phyloP scores from a whole-genome alignment of 2,797 vertebrate genomes.

The Loriculus beryllinus region DNA sequence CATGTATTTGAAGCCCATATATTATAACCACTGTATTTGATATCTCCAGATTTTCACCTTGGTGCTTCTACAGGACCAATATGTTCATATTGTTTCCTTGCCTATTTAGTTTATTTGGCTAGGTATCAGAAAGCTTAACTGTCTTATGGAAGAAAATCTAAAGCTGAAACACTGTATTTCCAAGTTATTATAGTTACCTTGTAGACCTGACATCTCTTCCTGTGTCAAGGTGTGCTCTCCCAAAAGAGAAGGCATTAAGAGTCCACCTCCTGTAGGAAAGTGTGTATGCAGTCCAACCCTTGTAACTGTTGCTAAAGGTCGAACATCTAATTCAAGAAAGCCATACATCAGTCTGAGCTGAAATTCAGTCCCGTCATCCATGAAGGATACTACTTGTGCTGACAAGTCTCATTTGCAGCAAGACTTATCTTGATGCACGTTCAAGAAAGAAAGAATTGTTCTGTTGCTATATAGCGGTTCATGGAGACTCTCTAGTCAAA shows the following conservation, averaged over 20 bases:
- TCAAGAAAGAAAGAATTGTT: not conserved
- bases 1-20: not conserved
- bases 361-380: not conserved
- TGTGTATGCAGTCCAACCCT: not conserved
- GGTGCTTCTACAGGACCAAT: not conserved
- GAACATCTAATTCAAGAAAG: not conserved
- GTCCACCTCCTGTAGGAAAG: not conserved
- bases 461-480: not conserved
- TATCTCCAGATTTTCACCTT: not conserved
- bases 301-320: not conserved
- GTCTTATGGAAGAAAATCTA: not conserved
- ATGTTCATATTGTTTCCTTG: not conserved
- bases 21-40: not conserved
- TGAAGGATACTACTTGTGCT: not conserved
- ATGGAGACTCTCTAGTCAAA: not conserved
- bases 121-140: not conserved
- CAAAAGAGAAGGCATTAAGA: not conserved
- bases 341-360: not conserved
- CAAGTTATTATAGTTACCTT: not conserved
- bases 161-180: not conserved
- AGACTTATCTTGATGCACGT: not conserved
- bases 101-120: not conserved
- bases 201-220: not conserved
- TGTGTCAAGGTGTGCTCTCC: not conserved
- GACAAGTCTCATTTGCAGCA: not conserved